Conservation (phyloP, 2,797 vertebrate species). For the Podarcis siculus region DNA sequence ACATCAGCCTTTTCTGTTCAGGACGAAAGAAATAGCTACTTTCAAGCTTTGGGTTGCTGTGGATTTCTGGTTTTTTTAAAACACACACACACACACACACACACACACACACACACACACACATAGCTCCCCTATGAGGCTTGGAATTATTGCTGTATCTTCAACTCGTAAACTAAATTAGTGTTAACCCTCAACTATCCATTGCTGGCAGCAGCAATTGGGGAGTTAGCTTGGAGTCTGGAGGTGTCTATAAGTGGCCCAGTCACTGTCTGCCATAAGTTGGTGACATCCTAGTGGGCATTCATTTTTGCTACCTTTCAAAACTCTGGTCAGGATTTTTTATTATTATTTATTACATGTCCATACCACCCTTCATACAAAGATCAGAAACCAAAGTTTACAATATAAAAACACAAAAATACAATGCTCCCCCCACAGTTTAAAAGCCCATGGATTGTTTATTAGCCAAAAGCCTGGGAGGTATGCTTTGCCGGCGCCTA, state of each 20-base stretch:
- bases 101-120: neutral
- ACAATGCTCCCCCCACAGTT: too few relatives aligned
- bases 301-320: neutral
- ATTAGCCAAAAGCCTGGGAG: too few relatives aligned
- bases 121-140: neutral
- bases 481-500: too few relatives aligned
- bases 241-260: neutral
- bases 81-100: neutral
- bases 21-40: neutral
- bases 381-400: neutral
- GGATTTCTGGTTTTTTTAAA: too few relatives aligned
- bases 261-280: neutral
- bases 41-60: neutral
- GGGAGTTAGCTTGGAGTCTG: neutral
- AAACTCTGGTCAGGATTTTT: neutral
- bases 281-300: neutral
- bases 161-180: neutral
- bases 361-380: too few relatives aligned
- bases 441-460: too few relatives aligned
- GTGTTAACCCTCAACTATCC: neutral
- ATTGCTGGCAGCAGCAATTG: neutral
- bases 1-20: neutral
- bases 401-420: too few relatives aligned
- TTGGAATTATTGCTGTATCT: conserved; percentile 1
- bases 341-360: too few relatives aligned